Conservation (phyloP, 2,113 vertebrate species). For the Xiphias gladius region DNA sequence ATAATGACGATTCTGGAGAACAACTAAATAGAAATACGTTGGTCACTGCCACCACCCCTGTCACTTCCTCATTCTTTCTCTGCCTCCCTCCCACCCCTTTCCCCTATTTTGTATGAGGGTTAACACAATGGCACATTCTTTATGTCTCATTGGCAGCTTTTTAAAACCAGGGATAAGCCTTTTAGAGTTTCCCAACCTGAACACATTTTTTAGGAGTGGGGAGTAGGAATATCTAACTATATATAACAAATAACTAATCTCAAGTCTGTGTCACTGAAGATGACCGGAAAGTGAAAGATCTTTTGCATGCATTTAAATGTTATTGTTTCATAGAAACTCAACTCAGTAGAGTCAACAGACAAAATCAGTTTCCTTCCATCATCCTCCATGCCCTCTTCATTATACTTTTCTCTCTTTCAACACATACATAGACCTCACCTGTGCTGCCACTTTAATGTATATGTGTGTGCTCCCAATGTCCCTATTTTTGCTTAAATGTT, state of each 20-base stretch:
- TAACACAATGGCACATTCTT: constrained; percentile 65
- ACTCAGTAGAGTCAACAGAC: neutral
- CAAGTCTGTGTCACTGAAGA: neutral
- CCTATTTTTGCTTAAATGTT: neutral
- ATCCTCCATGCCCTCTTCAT: neutral
- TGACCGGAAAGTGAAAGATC: neutral
- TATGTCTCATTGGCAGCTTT: constrained; percentile 47
- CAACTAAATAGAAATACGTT: constrained; percentile 47
- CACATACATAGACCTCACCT: constrained; percentile 13
- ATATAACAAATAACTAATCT: neutral
- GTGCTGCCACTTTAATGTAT: too few species aligned
- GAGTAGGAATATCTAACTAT: neutral
- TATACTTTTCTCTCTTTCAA: constrained; percentile 8
- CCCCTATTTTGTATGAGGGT: constrained; percentile 38
- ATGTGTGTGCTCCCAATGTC: neutral
- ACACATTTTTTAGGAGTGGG: constrained; percentile 34
- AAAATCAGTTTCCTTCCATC: neutral
- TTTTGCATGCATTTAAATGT: neutral
- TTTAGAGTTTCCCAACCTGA: constrained; percentile 39
- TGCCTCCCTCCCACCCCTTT: constrained; percentile 32
- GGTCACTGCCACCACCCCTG: constrained; percentile 29
- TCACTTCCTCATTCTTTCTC: constrained; percentile 72
- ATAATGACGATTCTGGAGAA: constrained; percentile 23
- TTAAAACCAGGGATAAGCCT: constrained; percentile 1
- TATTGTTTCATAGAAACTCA: neutral